phyloP scores from a whole-genome alignment of 1,140 invertebrate genomes.

The Oryctes rhinoceros region DNA sequence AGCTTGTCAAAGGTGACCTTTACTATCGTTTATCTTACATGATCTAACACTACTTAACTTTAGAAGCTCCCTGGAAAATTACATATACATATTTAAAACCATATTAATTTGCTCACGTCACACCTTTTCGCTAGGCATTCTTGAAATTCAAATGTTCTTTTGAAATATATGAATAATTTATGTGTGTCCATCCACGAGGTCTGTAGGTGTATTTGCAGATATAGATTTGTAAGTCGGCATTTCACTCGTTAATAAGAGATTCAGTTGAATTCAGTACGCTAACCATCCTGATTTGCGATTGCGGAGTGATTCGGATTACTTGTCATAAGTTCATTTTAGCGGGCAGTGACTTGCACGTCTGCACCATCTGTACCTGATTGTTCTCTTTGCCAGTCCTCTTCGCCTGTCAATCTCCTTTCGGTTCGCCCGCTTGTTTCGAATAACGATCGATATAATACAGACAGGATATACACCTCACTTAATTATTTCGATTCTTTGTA shows the following conservation, averaged over 20 bases:
- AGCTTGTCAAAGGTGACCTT: no score
- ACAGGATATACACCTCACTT: slow-evolving; percentile 21
- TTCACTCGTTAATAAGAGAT: not conserved
- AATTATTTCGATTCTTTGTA: slow-evolving; percentile 30
- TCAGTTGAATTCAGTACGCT: not conserved
- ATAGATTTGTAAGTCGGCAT: not conserved
- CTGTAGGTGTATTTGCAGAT: not conserved
- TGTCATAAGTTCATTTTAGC: slow-evolving; percentile 47
- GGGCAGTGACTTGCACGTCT: slow-evolving; percentile 47
- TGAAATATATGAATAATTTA: not conserved
- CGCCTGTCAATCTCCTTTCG: slow-evolving; percentile 46
- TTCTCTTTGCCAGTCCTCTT: slow-evolving; percentile 45
- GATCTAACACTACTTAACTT: no score
- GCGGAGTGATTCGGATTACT: slow-evolving; percentile 47
- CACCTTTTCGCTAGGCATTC: no score
- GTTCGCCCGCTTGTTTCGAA: slow-evolving; percentile 3
- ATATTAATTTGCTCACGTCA: no score
- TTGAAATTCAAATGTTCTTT: no score
- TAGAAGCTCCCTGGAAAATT: no score
- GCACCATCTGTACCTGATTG: slow-evolving; percentile 46
- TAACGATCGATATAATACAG: slow-evolving; percentile 34
- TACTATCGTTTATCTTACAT: no score
- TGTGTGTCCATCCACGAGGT: not conserved
- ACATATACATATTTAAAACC: no score
- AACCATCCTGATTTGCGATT: slow-evolving; percentile 47